Percentiles rank a stretch among this genome's conserved stretches.
Evolutionary conservation across 2,888 invertebrate genomes (phyloP).

Genomic region (Zaprionus obscuricornis): DNA sequence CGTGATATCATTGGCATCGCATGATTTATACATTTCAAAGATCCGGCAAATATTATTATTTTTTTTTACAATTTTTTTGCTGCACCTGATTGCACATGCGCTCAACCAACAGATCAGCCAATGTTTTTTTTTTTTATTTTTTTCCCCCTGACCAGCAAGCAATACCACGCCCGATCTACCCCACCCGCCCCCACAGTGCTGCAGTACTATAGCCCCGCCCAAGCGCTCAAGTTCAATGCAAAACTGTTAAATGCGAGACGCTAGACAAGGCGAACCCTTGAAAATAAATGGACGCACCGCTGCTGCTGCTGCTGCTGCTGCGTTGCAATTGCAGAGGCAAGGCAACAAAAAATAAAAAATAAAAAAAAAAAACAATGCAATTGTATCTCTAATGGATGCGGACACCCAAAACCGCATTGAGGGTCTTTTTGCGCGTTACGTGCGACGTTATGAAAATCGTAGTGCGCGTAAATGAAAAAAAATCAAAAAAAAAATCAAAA

Average conservation of each 20-base stretch:
- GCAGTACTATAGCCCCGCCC: constrained; percentile 3
- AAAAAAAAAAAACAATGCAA: too few relatives aligned
- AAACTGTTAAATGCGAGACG: constrained; percentile 61
- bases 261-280: constrained; percentile 77
- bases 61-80: too few relatives aligned
- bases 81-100: constrained; percentile 70
- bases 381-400: constrained; percentile 26
- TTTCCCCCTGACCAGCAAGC: neutral
- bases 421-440: too few relatives aligned
- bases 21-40: constrained; percentile 61
- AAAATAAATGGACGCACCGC: constrained; percentile 65
- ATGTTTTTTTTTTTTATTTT: too few relatives aligned
- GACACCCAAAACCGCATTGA: constrained; percentile 49
- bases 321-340: constrained; percentile 29
- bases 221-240: constrained; percentile 71
- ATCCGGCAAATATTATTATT: constrained; percentile 76
- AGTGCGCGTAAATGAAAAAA: neutral
- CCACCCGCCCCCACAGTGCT: neutral
- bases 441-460: neutral
- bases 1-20: constrained; percentile 68
- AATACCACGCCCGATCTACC: neutral
- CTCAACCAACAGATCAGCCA: constrained; percentile 3
- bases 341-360: neutral
- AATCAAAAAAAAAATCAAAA: too few relatives aligned
- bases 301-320: constrained; percentile 16